A percentile compares a stretch with the other conserved stretches of the same genome.
Evolutionary conservation across 2,888 invertebrate species (phyloP).

Genomic region (Drosophila buzzatii): DNA sequence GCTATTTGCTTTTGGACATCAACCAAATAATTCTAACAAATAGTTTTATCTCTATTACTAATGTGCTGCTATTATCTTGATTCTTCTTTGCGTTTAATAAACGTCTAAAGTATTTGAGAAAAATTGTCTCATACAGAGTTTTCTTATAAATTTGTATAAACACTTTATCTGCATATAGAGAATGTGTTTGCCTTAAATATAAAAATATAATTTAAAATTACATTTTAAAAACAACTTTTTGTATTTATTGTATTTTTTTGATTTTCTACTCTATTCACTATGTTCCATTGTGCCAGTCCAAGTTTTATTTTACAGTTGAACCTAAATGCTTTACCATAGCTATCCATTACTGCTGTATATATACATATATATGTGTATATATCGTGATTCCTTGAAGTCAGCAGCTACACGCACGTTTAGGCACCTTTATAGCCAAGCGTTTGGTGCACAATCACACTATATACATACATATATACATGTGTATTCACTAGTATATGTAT

Average conservation of each 20-base stretch:
- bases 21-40: slow-evolving; percentile 4
- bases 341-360: neutral
- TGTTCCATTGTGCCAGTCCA: slow-evolving; percentile 11
- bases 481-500: neutral
- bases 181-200: neutral
- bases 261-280: neutral
- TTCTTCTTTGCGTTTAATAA: neutral
- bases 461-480: neutral
- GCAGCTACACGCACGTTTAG: slow-evolving; percentile 41
- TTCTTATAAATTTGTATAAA: no score
- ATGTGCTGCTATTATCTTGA: neutral
- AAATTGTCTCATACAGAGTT: no score
- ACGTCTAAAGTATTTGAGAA: neutral
- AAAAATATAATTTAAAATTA: neutral
- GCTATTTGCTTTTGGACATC: neutral
- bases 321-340: no score
- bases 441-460: slow-evolving; percentile 39
- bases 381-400: slow-evolving; percentile 49
- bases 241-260: no score
- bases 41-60: neutral
- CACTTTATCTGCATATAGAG: no score
- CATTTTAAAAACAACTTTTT: neutral
- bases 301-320: slow-evolving; percentile 18
- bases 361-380: neutral
- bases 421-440: slow-evolving; percentile 27